Conservation (phyloP, 2,888 invertebrate genomes). For the Tetranychus piercei region DNA sequence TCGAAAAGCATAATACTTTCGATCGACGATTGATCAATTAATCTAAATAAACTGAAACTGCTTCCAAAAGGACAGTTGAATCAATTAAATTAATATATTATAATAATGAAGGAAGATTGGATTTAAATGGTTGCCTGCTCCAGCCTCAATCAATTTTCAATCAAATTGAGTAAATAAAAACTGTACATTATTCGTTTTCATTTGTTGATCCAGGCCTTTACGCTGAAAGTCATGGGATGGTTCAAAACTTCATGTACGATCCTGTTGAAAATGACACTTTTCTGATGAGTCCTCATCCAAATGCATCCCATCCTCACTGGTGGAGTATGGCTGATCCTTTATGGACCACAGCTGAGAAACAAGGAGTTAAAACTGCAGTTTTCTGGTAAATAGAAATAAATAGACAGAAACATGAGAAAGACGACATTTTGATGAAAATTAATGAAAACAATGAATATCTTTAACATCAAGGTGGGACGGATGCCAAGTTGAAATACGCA, state of each 20-base stretch:
- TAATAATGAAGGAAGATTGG: not conserved
- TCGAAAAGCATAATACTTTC: too few relatives aligned
- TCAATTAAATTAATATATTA: not conserved
- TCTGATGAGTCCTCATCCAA: constrained; percentile 25
- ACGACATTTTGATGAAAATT: not conserved
- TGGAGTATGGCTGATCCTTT: constrained; percentile 27
- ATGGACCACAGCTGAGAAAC: constrained; percentile 27
- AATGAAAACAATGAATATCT: not conserved
- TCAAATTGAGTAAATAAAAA: not conserved
- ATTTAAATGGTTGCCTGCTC: not conserved
- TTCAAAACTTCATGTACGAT: constrained; percentile 34
- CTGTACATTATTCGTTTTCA: not conserved
- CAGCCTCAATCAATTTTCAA: too few relatives aligned
- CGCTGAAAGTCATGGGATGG: constrained; percentile 32
- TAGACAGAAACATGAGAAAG: not conserved
- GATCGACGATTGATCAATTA: not conserved
- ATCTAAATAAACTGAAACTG: not conserved
- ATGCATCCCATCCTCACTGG: constrained; percentile 26
- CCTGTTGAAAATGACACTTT: constrained; percentile 27
- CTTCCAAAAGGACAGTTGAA: not conserved
- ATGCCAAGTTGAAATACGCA: constrained; percentile 25
- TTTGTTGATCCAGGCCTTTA: constrained; percentile 25
- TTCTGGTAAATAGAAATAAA: constrained; percentile 19
- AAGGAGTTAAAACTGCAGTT: constrained; percentile 24
- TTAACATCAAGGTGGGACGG: constrained; percentile 25